These are phyloP conservation scores for Todus mexicanus DNA, from an alignment of 2,797 vertebrate species.

Conservation along the genomic window DNA sequence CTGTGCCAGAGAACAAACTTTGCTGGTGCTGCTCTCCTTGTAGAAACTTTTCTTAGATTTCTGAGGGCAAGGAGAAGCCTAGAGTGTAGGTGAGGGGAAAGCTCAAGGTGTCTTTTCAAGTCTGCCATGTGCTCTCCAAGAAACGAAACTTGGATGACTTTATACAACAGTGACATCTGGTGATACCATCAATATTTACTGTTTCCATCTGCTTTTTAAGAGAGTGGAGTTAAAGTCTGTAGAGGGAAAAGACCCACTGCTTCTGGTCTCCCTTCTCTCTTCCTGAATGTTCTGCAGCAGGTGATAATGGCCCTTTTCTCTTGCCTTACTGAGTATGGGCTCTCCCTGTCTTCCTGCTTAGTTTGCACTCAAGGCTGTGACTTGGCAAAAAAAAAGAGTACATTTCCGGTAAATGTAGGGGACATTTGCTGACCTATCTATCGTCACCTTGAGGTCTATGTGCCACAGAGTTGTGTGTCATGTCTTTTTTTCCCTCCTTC, in stretches of 20 bases:
- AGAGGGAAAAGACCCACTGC: not conserved
- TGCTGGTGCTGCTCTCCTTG: not conserved
- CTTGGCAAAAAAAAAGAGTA: not conserved
- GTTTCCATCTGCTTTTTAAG: not conserved
- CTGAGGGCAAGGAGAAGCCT: not conserved
- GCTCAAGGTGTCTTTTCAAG: not conserved
- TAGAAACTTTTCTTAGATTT: not conserved
- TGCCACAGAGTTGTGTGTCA: not conserved
- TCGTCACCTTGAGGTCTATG: not conserved
- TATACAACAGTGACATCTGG: conserved; percentile 69
- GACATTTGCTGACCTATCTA: fast-evolving
- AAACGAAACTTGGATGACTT: not conserved
- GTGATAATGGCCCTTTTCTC: not conserved
- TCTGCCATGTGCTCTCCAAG: not conserved
- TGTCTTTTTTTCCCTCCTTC: not conserved
- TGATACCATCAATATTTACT: conserved; percentile 51
- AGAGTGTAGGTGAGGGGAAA: not conserved
- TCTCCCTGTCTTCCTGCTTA: not conserved
- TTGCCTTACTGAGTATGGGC: not conserved
- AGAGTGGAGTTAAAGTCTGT: not conserved
- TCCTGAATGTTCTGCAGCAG: not conserved
- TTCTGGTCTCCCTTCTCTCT: not conserved
- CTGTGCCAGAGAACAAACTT: not conserved
- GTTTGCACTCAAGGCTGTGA: fast-evolving
- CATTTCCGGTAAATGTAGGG: not conserved